Evolutionary conservation across 2,888 invertebrate species (phyloP), one percentile per base, ranked within the genome.

Genomic region (Sclerodermus sp.): DNA sequence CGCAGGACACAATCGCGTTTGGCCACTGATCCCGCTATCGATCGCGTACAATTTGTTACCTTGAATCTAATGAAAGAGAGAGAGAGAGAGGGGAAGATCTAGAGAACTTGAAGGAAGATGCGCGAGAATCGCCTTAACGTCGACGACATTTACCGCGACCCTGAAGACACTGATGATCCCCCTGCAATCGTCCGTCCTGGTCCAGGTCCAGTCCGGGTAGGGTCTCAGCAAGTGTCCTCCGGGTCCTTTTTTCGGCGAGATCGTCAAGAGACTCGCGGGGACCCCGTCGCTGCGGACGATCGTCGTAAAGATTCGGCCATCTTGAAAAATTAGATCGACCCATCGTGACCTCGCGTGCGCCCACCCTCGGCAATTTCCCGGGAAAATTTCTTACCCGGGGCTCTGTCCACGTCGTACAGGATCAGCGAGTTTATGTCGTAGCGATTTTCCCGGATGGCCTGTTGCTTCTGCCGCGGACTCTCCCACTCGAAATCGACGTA

Each of bases 91-190:
- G n/a, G n/a, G n/a, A n/a, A n/a, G n/a, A n/a, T n/a, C n/a, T n/a
- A 10, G 30, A 6, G 30, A 30, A 10, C 30, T 30, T 30, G 30
- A 10, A 6, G 30, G 30, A 9, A 30, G 30, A n/a, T n/a, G n/a
- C n/a, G n/a, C n/a, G n/a, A n/a, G n/a, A n/a, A n/a, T n/a, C n/a
- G n/a, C n/a, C n/a, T n/a, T n/a, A n/a, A n/a, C n/a, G n/a, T n/a
- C n/a, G 18, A 29, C 23, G n/a, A 13, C 58, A 82, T 83, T 81
- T 77, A 89, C 89, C 63, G 85, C 82, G 12, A 86, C 79, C 68
- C 90, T 80, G 65, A 87, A 89, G 2, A 88, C 89, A 0, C 89
- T 89, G 0, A 87, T 86, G 36, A 91, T 79, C 13, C 85, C 84
- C 30, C 83, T 79, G 64, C 88, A 88, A 71, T 84, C 49, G 0